Base-by-base conservation (phyloP, 2,888 invertebrate species). In the Netelia virgata region DNA sequence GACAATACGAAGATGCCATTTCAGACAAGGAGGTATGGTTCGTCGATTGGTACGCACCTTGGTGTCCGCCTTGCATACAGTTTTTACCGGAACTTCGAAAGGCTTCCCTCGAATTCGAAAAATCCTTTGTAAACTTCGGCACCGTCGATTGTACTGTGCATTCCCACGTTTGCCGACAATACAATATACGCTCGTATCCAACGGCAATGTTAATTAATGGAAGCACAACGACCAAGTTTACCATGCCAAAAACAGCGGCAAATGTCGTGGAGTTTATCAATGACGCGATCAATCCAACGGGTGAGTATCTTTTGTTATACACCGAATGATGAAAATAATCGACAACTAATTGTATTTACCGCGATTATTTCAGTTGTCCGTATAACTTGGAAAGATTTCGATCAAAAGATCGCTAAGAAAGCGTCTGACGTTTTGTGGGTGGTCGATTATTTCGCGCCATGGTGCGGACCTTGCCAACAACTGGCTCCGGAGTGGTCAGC, bases 41-140 rank as follows among this genome's bases (percentile, higher is more conserved):
- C 88, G 94, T 97, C 36, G 97, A 97, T 91, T 97, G 97, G 95
- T 97, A 96, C 92, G 96, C 97, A 0, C 97, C 97, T 89, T 97
- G 96, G 96, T 97, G 97, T 92, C 97, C 97, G 5, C 97, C 97
- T 0, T 97, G 97, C 90, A 95, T 96, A 93, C 94, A 95, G 81
- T 94, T 97, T 86, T 93, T 97, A 80, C 96, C 96, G 14, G 96
- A 96, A 93, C 94, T 96, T 83, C 94, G 96, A 10, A 95, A 95
- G 91, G 95, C 96, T 16, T 96, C 96, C 75, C 92, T 94, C 61
- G 91, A 94, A 86, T 94, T 95, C 84, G 92, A 95, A 93, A 88
- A 94, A 64, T 91, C 94, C 3, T 92, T 93, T 20, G 93, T 95
- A 18, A 93, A 94, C 87, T 95, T 97, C 93, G 96, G 96, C 43